A percentile compares a stretch with the other conserved stretches of the same genome.
Conservation (phyloP, 64 coral and sea anemone species). For the Pachyseris speciosa region DNA sequence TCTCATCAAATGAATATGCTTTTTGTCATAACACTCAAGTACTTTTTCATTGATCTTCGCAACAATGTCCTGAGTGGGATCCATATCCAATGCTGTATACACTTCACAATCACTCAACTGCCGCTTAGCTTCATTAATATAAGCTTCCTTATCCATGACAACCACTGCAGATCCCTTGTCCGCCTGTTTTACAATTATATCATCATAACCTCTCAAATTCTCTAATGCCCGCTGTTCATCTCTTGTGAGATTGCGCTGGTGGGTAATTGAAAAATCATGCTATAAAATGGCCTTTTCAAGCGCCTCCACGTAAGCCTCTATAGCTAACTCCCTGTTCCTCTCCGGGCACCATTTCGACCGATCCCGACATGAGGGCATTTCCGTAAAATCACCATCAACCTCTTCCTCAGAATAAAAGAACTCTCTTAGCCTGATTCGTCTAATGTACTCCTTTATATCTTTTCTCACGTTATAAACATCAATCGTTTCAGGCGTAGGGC, state of each 20-base stretch:
- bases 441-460: constrained; percentile 41
- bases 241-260: not conserved
- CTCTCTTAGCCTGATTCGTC: constrained; percentile 55
- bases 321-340: constrained; percentile 24
- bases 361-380: not conserved
- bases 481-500: constrained; percentile 23
- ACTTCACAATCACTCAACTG: constrained; percentile 40
- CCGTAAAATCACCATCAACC: constrained; percentile 42
- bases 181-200: constrained; percentile 49
- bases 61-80: constrained; percentile 18
- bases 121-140: constrained; percentile 32
- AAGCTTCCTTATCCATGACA: not conserved
- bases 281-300: not conserved
- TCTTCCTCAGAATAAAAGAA: constrained; percentile 32
- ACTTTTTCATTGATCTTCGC: constrained; percentile 30
- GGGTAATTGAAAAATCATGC: not conserved
- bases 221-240: constrained; percentile 33
- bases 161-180: constrained; percentile 55
- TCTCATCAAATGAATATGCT: not conserved
- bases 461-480: constrained; percentile 34
- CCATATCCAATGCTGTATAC: not conserved
- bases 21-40: not conserved
- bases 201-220: constrained; percentile 53
- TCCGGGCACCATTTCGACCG: constrained; percentile 49
- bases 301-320: constrained; percentile 49